Base-by-base conservation (phyloP, 2,888 invertebrate species). In the Drosophila borealis region DNA sequence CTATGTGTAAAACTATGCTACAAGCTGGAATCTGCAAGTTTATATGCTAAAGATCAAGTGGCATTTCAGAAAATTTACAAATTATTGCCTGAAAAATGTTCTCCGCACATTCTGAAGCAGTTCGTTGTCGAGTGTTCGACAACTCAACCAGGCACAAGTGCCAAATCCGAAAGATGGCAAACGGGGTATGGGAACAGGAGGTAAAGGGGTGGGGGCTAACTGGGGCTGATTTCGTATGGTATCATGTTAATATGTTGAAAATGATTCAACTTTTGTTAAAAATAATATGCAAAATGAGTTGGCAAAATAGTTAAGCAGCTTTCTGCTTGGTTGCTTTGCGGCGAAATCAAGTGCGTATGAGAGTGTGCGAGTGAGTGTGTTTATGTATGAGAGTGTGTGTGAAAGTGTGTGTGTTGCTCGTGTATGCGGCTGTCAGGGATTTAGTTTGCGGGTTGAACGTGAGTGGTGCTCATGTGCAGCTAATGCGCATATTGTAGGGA, bases 251-350 rank as follows among this genome's bases (percentile, higher is more conserved):
- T 74, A 80, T 78, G 70, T 68, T 70, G 60, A 64, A 79, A 81
- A 76, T 78, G 71, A 80, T 78, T 78, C 78, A 78, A 79, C 79
- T 79, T 79, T 78, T 78, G 67, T 68, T 72, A 73, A 76, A 80
- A 80, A 80, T 78, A 80, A 75, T 77, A 75, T 72, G 75, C 68
- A 75, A 80, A 80, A 78, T 80, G 74, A 83, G 81, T 75, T 75
- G 80, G 83, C 78, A 81, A 80, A 80, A 78, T 80, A 81, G 80
- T 81, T 80, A 83, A 81, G 83, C 81, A 69, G 83, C 78, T 83
- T 78, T 79, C 74, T 41, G 78, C 74, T 77, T 60, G 74, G 74
- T 45, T 80, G 78, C 64, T 74, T 68, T 80, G 69, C 69, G 70
- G 75, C 71, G 60, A 62, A 67, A 65, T 77, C 54, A 74, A 69